phyloP scores from a whole-genome alignment of 1,140 invertebrate species.

The Gyrodactylus salaris region DNA sequence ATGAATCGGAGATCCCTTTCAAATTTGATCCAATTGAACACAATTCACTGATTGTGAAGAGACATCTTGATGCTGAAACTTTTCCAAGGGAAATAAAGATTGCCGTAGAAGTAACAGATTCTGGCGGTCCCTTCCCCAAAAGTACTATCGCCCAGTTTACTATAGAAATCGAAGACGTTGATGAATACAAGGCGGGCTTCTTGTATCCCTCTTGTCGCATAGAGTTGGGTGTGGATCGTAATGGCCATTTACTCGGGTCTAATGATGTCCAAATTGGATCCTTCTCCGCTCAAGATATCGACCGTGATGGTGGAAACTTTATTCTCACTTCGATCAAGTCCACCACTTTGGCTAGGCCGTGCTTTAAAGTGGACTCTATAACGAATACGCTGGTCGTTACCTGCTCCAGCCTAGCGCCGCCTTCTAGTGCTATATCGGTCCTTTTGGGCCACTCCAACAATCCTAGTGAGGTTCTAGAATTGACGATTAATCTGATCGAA shows the following conservation, averaged over 20 bases:
- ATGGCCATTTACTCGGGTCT: neutral
- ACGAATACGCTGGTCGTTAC: neutral
- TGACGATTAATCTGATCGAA: neutral
- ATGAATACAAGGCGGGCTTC: neutral
- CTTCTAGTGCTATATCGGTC: neutral
- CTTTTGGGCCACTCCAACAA: neutral
- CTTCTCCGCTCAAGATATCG: neutral
- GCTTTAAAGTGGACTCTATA: neutral
- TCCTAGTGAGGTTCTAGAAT: neutral
- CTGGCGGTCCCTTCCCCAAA: neutral
- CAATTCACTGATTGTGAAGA: neutral
- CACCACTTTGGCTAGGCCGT: neutral
- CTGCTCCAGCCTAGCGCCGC: neutral
- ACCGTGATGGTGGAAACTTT: neutral
- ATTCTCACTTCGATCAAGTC: neutral
- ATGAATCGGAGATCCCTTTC: neutral
- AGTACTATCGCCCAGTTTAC: neutral
- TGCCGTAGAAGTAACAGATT: neutral
- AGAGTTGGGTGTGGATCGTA: neutral
- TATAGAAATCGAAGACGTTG: neutral
- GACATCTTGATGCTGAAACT: neutral
- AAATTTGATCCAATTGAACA: neutral
- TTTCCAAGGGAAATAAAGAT: neutral
- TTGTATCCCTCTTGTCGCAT: neutral
- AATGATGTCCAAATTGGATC: neutral